Evolutionary conservation across 2,797 vertebrate genomes (phyloP), one percentile per base, ranked within the genome.

Genomic region (Lindbergichthys nudifrons): DNA sequence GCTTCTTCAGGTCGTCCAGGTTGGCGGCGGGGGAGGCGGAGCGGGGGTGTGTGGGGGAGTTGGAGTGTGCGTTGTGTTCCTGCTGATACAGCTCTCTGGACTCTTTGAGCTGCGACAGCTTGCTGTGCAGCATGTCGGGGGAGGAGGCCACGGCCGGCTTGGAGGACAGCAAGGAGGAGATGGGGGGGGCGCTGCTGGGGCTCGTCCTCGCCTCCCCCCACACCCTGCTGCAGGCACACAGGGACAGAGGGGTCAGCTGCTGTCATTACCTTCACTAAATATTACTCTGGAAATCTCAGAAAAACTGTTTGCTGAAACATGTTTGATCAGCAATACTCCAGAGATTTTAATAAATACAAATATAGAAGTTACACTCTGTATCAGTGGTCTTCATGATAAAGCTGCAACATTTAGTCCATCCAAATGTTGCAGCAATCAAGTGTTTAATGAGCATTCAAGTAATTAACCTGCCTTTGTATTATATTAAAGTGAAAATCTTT

Each of bases 1-100:
- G 96, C 86, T 99, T 99, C 96, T 98, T 99, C 94, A 99, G 96
- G 95, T 99, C 98, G 63, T 99, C 98, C 23, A 99, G 97, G 92
- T 99, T 99, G 77, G 96, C 86, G 9, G 96, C 93, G 10, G 96
- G 95, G 2, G 96, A 95, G 70, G 96, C 92, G 2, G 96, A 92
- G 42, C 95, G 95, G 60, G 93, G 82, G 84, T 93, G 90, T 48
- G 85, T 61, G 73, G 93, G 92, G 65, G 92, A 90, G 87, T 94
- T 95, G 77, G 88, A 94, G 92, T 63, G 96, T 82, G 92, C 86
- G 94, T 75, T 95, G 91, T 96, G 96, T 63, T 99, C 98, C 79
- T 96, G 94, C 70, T 97, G 96, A 90, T 96, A 96, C 83, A 97
- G 75, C 93, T 98, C 97, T 3, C 97, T 91, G 0, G 97, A 97